phyloP scores from a whole-genome alignment of 1,140 invertebrate species.

The Formica exsecta region DNA sequence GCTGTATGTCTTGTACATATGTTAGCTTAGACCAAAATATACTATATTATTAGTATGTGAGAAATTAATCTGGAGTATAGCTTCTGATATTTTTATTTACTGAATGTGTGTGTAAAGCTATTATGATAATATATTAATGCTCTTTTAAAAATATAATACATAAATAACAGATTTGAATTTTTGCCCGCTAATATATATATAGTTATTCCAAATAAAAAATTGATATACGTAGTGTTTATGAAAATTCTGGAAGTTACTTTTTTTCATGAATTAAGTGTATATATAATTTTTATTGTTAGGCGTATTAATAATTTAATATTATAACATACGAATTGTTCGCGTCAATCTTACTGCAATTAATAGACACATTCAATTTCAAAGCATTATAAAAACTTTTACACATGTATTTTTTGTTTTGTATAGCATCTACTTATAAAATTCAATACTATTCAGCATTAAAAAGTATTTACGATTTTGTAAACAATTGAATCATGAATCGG shows the following conservation, averaged over 20 bases:
- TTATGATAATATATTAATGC: constrained; percentile 1
- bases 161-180: too few species aligned
- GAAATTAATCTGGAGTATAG: background rate
- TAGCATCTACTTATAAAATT: background rate
- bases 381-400: background rate
- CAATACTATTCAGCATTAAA: background rate
- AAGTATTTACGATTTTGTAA: constrained; percentile 3
- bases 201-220: background rate
- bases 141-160: background rate
- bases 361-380: background rate
- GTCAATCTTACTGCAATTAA: background rate
- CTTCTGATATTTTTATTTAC: background rate
- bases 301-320: constrained; percentile 18
- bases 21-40: background rate
- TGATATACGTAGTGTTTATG: background rate
- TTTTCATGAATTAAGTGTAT: background rate
- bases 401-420: background rate
- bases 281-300: background rate
- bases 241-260: background rate
- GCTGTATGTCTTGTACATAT: background rate
- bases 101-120: background rate
- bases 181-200: background rate
- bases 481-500: background rate
- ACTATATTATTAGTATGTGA: constrained; percentile 1
- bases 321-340: background rate